Base-by-base conservation (phyloP, 2,888 invertebrate genomes). In the Odontothrips loti region DNA sequence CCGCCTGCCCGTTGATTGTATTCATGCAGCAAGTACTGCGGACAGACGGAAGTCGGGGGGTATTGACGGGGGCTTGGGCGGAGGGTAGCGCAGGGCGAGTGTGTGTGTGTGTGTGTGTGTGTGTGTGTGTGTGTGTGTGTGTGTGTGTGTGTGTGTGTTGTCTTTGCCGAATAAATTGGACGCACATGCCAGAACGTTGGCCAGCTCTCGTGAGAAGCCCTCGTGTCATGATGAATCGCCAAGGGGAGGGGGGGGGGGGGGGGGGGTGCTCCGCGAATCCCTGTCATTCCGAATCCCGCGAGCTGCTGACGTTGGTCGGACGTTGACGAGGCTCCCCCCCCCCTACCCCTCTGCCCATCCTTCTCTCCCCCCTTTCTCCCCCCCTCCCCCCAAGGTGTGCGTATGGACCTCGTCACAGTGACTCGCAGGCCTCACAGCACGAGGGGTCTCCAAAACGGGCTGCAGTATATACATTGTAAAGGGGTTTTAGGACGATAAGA, bases 261-360 rank as follows among this genome's bases (percentile, higher is more conserved):
- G 43, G 75, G 34, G 23, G 81, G 81, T 48, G 80, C 68, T 82
- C 83, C 78, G 81, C 83, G 43, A 82, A 80, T 79, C 78, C 47
- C 80, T 79, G 80, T 23, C 82, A 43, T 80, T 75, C 79, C 34
- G 80, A 82, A 68, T 75, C 75, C 43, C 82, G 81, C 79, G 81
- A 75, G 79, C 81, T 80, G 80, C 81, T 63, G 80, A 82, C 34
- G 34, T 43, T 43, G 34, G 3, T 43, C 34, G 34, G 34, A 43
- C 34, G 34, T 43, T 43, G 34, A 43, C 34, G 34, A 43, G 34
- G 34, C 80, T 82, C 80, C 78, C 83, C 82, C 47, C 80, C 82
- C 80, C 83, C 84, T 80, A 81, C 83, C 81, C 23, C 83, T 9
- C 58, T 82, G 83, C 27, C 82, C 83, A 34, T 82, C 83, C 17